Evolutionary conservation across 2,797 vertebrate genomes (phyloP).

Genomic region (Helostoma temminkii): DNA sequence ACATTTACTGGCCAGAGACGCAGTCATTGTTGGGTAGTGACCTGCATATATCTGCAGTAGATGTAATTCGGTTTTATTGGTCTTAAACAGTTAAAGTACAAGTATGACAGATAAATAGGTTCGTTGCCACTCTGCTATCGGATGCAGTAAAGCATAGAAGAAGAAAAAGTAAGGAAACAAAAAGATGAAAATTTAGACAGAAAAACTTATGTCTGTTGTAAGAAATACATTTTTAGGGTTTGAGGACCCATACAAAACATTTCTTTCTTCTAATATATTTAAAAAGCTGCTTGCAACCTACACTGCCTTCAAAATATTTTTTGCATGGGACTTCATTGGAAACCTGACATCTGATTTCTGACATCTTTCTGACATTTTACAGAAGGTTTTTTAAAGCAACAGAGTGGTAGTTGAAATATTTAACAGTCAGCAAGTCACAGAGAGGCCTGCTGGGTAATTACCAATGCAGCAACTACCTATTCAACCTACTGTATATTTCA

Average conservation of each 20-base stretch:
- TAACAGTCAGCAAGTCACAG: constrained; percentile 59
- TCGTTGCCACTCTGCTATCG: too few species aligned
- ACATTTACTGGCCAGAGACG: too few species aligned
- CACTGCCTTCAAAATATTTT: constrained; percentile 2
- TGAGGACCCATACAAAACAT: neutral
- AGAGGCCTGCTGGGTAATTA: constrained; percentile 49
- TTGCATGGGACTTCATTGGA: neutral
- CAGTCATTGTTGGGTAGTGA: too few species aligned
- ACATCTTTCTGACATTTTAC: constrained; percentile 50
- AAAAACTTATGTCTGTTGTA: neutral
- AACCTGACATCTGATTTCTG: constrained; percentile 10
- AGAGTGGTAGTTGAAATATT: constrained; percentile 70
- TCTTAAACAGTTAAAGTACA: neutral
- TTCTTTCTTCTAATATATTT: neutral
- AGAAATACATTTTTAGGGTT: neutral
- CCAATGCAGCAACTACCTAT: constrained; percentile 58
- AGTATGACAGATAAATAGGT: neutral
- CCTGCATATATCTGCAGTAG: too few species aligned
- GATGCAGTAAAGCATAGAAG: neutral
- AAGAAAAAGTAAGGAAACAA: neutral
- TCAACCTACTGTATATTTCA: constrained; percentile 78
- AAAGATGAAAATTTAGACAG: neutral
- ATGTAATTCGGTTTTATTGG: neutral
- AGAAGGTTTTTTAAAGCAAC: constrained; percentile 51
- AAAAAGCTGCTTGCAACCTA: neutral